Evolutionary conservation across 2,888 invertebrate genomes (phyloP), one percentile per base, ranked within the genome.

Genomic region (Plagodis pulveraria): DNA sequence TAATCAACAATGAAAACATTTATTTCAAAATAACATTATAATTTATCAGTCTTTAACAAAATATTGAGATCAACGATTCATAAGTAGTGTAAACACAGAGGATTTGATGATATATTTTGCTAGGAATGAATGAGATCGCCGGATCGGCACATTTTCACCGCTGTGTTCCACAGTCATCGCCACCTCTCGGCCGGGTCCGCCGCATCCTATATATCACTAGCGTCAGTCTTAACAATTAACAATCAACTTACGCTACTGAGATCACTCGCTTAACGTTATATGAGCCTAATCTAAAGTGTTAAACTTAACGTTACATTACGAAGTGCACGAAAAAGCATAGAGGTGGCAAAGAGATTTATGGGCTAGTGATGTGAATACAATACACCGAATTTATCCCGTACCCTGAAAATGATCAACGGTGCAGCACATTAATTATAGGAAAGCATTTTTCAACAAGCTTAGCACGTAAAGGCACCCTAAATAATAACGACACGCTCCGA

Each of bases 151-250:
- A 65, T 56, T 50, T 62, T 44, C 67, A 56, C 61, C 56, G 67
- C 64, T 9, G 63, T 51, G 62, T 64, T 58, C 58, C 55, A 55
- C 66, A 59, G 58, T 59, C 63, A 65, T 64, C 70, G 68, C 71
- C 73, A 65, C 60, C 69, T 62, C 71, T 67, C 63, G 63, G 66
- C 69, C 64, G 66, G 63, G 50, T 62, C 72, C 68, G 63, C 61
- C 71, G 69, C 69, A 59, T 69, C 66, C 71, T 71, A 72, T 69
- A 64, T 68, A 72, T 69, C 72, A 76, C 81, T 79, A 74, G 71
- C 73, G 72, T 81, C 83, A 83, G 83, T 82, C 86, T 84, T 84
- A 84, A 64, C 62, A 69, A 71, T 74, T 74, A 72, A 78, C 66
- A 57, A 64, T 66, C 73, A 74, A 58, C 78, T 80, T 80, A 77